These are phyloP conservation scores for Numenius arquata DNA, from an alignment of 2,113 vertebrate species.

Conservation along the genomic window DNA sequence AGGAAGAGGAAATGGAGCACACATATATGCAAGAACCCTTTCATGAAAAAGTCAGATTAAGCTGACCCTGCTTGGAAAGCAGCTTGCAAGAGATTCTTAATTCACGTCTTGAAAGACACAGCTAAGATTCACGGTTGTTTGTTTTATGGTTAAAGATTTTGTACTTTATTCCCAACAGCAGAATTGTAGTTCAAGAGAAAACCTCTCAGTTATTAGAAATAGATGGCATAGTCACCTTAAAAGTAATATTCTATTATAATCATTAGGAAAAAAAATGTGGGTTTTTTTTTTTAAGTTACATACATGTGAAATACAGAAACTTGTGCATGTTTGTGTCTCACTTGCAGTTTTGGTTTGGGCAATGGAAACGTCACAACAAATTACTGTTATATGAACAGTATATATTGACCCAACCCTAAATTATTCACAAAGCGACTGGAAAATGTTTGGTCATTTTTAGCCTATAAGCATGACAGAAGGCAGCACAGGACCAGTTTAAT, in stretches of 20 bases:
- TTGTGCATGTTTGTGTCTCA: background rate
- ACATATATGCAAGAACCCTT: background rate
- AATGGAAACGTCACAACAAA: background rate
- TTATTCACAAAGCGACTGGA: background rate
- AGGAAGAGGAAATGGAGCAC: background rate
- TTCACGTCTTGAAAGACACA: background rate
- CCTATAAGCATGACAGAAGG: background rate
- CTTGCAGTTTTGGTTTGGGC: background rate
- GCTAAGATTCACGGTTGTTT: background rate
- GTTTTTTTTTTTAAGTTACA: too few species aligned
- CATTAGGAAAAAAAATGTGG: background rate
- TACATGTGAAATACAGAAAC: background rate
- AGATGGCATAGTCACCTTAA: background rate
- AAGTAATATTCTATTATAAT: background rate
- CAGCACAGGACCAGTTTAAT: background rate
- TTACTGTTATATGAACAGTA: background rate
- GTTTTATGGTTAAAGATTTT: background rate
- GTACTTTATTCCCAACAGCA: background rate
- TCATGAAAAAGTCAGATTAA: background rate
- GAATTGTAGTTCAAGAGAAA: background rate
- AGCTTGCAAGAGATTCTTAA: background rate
- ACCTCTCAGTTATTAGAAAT: background rate
- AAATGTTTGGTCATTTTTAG: background rate
- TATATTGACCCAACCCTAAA: background rate
- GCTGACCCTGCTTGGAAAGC: background rate